Base-by-base conservation (phyloP, 2,888 invertebrate genomes). In the Drosophila aldrichi region DNA sequence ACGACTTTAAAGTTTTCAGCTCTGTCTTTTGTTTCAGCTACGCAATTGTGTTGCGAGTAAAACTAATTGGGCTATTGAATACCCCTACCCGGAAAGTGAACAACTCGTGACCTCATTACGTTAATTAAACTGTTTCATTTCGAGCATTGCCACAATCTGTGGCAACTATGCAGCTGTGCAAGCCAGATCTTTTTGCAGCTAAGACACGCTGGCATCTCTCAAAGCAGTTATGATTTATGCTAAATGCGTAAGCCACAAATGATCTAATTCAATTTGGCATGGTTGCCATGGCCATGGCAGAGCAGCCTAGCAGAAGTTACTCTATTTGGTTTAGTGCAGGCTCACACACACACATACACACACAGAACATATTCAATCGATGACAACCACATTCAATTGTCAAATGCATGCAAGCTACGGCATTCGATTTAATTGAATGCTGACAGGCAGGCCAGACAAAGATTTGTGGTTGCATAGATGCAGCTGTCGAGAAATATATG, bases 351-450 rank as follows among this genome's bases (percentile, higher is more conserved):
- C 29, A 8, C 29, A 29, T 8, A 8, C 29, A 29, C 29, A 8
- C 2, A 29, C 5, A 25, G 0, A 25, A 34, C 20, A 6, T 56
- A 34, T 0, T 2, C 49, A 64, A 59, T 60, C 61, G 43, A n/a
- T 3, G 9, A 5, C 34, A 25, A 57, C 18, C 14, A 14, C 25
- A 57, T 34, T 67, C 48, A 67, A 29, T 65, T 74, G 61, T 70
- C n/a, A 61, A 22, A 22, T n/a, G 46, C 9, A n/a, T 57, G 57
- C 70, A 57, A 52, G 58, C 54, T 25, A 14, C 34, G 34, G 51
- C 34, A 51, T 48, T 44, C 32, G 51, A 55, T 65, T 62, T 36
- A 38, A 51, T 67, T 68, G 59, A 76, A 62, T 64, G 46, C n/a
- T 18, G 48, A 49, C 48, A 49, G 29, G n/a, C 9, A 16, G 46